Evolutionary conservation across 2,888 invertebrate genomes (phyloP).

Genomic region (Sipha maydis): DNA sequence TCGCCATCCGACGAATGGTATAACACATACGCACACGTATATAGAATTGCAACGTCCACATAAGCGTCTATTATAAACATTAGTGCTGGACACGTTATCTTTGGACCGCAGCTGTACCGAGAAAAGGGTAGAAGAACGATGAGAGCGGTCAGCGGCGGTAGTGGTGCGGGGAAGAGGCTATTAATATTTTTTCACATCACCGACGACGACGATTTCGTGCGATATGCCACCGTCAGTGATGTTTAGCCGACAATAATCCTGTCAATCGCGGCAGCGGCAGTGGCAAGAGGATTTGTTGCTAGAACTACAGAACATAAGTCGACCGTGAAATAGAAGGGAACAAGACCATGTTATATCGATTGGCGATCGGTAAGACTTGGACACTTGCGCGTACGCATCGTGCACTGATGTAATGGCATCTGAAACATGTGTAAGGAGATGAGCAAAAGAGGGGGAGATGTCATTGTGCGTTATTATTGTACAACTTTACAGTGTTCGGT

Average conservation of each 20-base stretch:
- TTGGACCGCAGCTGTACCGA: slow-evolving; percentile 6
- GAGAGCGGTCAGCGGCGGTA: neutral
- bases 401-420: neutral
- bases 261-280: neutral
- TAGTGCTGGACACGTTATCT: slow-evolving; percentile 26
- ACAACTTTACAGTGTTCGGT: too few species aligned
- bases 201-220: slow-evolving; percentile 24
- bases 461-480: neutral
- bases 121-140: neutral
- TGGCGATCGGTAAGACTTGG: neutral
- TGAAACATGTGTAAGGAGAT: neutral
- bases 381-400: too few species aligned
- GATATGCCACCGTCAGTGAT: neutral
- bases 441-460: neutral
- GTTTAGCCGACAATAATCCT: slow-evolving; percentile 39
- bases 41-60: too few species aligned
- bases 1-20: neutral
- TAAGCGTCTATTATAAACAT: neutral
- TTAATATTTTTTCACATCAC: slow-evolving; percentile 49
- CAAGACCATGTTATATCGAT: slow-evolving; percentile 18
- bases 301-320: neutral
- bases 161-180: neutral
- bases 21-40: too few species aligned
- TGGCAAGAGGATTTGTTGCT: neutral
- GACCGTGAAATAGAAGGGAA: slow-evolving; percentile 36